Percentiles rank a stretch among this genome's conserved stretches.
Evolutionary conservation across 2,888 invertebrate species (phyloP).

Genomic region (Drosophila nr. fundita): DNA sequence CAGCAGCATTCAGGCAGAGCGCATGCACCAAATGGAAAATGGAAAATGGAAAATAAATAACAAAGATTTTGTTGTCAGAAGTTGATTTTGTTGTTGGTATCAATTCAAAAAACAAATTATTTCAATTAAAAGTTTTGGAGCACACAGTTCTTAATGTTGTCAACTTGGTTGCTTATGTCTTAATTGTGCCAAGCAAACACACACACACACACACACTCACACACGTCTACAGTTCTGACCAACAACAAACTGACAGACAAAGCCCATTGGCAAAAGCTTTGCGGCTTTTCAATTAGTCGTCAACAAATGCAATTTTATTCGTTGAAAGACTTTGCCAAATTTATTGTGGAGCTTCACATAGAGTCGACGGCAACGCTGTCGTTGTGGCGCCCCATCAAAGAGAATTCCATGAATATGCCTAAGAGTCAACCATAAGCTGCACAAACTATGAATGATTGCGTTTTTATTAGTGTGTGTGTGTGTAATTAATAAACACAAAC

Average conservation of each 20-base stretch:
- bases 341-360: constrained; percentile 46
- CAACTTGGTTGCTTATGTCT: constrained; percentile 73
- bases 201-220: background rate
- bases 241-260: constrained; percentile 45
- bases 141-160: constrained; percentile 71
- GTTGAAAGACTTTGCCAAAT: constrained; percentile 62
- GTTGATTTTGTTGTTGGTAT: constrained; percentile 22
- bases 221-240: constrained; percentile 37
- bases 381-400: constrained; percentile 33
- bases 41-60: constrained; percentile 36
- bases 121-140: constrained; percentile 74
- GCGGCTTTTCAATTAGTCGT: constrained; percentile 75
- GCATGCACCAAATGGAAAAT: constrained; percentile 10
- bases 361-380: constrained; percentile 43
- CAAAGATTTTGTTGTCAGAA: constrained; percentile 49
- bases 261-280: constrained; percentile 69
- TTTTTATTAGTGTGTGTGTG: background rate
- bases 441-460: background rate
- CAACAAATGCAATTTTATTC: constrained; percentile 75
- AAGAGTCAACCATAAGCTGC: background rate
- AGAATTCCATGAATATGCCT: constrained; percentile 25
- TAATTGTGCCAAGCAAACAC: constrained; percentile 70
- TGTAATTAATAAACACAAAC: constrained; percentile 3
- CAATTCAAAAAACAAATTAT: constrained; percentile 68
- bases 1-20: constrained; percentile 15